A percentile compares a stretch with the other conserved stretches of the same genome.
These are phyloP conservation scores for Harpalus rufipes DNA, from an alignment of 2,888 invertebrate species.

Conservation along the genomic window DNA sequence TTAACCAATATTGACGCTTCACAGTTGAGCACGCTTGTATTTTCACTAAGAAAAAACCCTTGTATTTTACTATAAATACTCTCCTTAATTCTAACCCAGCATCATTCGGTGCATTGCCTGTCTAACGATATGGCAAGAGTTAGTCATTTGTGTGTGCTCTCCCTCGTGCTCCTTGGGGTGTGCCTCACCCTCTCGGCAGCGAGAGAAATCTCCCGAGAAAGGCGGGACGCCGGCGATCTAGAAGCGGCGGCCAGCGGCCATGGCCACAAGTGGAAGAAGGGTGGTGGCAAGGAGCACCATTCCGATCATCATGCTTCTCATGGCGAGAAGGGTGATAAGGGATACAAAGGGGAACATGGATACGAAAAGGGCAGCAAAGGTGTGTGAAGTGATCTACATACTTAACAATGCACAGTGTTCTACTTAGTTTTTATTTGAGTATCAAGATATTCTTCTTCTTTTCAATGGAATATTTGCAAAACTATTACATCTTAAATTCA, in stretches of 20 bases:
- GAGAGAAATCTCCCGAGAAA: conserved; percentile 79
- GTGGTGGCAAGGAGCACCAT: conserved; percentile 80
- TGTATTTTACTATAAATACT: conserved; percentile 51
- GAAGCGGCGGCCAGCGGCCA: conserved; percentile 80
- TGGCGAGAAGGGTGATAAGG: conserved; percentile 83
- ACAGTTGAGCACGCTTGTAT: conserved; percentile 60
- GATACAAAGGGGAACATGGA: conserved; percentile 83
- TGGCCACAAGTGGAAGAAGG: conserved; percentile 77
- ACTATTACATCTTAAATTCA: too few species aligned
- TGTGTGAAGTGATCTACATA: not conserved
- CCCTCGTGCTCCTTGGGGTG: conserved; percentile 78
- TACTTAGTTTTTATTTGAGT: too few species aligned
- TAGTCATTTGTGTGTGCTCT: conserved; percentile 86
- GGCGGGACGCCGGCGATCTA: conserved; percentile 74
- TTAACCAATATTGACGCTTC: conserved; percentile 62
- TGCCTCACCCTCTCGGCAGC: conserved; percentile 75
- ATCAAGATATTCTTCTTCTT: too few species aligned
- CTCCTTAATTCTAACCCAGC: not conserved
- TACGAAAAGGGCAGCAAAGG: conserved; percentile 82
- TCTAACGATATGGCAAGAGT: conserved; percentile 70
- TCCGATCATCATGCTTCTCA: conserved; percentile 80
- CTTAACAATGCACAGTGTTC: too few species aligned
- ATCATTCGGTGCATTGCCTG: conserved; percentile 55
- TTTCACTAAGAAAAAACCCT: conserved; percentile 62
- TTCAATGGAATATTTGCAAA: too few species aligned